Evolutionary conservation across 1,140 invertebrate genomes (phyloP).

Genomic region (Stegodyphus dumicola): DNA sequence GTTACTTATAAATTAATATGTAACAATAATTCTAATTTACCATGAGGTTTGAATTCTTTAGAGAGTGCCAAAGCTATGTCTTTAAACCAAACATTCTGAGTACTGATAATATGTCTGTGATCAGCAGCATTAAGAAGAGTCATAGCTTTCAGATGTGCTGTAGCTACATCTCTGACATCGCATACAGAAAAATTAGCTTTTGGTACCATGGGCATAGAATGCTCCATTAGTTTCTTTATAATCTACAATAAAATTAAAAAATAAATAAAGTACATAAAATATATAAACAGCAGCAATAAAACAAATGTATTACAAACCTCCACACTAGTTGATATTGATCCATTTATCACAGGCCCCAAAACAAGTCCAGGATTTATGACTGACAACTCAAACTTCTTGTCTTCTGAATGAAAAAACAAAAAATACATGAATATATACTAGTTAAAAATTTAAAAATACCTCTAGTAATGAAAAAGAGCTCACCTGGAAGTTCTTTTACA

Average conservation of each 20-base stretch:
- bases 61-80: slow-evolving; percentile 69
- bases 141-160: slow-evolving; percentile 73
- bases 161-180: slow-evolving; percentile 74
- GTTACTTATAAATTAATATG: not conserved
- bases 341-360: slow-evolving; percentile 71
- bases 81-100: slow-evolving; percentile 69
- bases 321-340: slow-evolving; percentile 68
- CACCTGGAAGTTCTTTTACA: slow-evolving; percentile 70
- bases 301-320: slow-evolving; percentile 64
- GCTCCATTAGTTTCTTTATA: slow-evolving; percentile 49
- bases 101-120: slow-evolving; percentile 69
- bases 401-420: slow-evolving; percentile 64
- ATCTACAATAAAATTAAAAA: slow-evolving; percentile 33
- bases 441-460: not conserved
- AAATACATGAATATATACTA: not conserved
- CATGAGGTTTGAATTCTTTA: slow-evolving; percentile 68
- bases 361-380: slow-evolving; percentile 73
- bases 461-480: not conserved
- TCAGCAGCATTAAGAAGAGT: slow-evolving; percentile 70
- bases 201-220: slow-evolving; percentile 70
- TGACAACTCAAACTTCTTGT: slow-evolving; percentile 71
- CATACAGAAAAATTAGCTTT: slow-evolving; percentile 70
- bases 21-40: not conserved
- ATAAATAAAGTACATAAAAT: not conserved
- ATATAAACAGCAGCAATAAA: not conserved